These are phyloP conservation scores for Clarias laeviceps DNA, from an alignment of 2,797 vertebrate species.

Conservation along the genomic window DNA sequence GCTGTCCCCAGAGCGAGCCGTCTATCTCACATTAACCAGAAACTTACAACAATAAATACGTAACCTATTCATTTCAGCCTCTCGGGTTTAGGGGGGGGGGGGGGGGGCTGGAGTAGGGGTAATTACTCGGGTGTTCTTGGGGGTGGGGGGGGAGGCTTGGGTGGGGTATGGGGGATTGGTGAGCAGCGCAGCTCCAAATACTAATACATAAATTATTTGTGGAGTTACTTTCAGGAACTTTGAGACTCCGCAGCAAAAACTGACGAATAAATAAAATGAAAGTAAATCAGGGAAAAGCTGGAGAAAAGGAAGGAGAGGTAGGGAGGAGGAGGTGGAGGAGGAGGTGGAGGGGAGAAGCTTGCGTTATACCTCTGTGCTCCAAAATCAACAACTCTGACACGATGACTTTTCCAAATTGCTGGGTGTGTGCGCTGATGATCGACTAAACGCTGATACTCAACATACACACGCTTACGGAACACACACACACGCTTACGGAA, in stretches of 20 bases:
- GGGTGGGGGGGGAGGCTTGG: neutral
- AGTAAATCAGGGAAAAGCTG: conserved; percentile 58
- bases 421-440: conserved; percentile 33
- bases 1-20: conserved; percentile 84
- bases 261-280: conserved; percentile 59
- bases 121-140: neutral
- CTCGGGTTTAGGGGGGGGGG: conserved; percentile 27
- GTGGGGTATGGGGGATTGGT: conserved; percentile 1
- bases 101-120: neutral
- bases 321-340: neutral
- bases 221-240: conserved; percentile 55
- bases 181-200: conserved; percentile 69
- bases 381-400: conserved; percentile 63
- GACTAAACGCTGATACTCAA: neutral
- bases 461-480: neutral
- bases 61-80: conserved; percentile 87
- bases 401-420: conserved; percentile 57
- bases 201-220: conserved; percentile 59
- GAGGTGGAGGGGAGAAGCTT: conserved; percentile 8
- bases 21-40: conserved; percentile 85
- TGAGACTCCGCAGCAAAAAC: conserved; percentile 55
- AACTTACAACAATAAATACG: conserved; percentile 86
- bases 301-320: neutral
- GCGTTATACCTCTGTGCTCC: conserved; percentile 57
- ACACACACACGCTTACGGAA: neutral